Evolutionary conservation across 1,140 invertebrate species (phyloP).

Genomic region (Drosophila paulistorum): DNA sequence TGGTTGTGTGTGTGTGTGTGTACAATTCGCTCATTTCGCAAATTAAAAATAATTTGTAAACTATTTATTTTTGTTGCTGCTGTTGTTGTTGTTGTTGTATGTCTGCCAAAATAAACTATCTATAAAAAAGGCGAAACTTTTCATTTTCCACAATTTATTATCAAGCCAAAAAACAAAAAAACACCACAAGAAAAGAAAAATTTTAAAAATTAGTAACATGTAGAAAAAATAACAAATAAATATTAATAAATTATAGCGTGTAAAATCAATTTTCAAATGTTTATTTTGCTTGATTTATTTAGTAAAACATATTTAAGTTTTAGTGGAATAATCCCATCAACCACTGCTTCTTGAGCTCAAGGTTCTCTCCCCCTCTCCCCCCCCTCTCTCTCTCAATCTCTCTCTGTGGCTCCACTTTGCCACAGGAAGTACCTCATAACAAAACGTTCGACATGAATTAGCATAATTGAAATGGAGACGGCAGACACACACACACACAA

Average conservation of each 20-base stretch:
- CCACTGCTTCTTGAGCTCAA: not conserved
- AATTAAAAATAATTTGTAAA: constrained; percentile 69
- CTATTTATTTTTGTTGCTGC: constrained; percentile 39
- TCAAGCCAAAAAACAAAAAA: constrained; percentile 41
- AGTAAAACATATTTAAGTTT: constrained; percentile 25
- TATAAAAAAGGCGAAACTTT: constrained; percentile 51
- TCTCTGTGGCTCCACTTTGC: constrained; percentile 5
- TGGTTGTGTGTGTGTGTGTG: constrained; percentile 44
- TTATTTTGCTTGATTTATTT: constrained; percentile 64
- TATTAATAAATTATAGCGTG: not conserved
- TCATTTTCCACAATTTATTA: constrained; percentile 75
- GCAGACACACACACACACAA: not conserved
- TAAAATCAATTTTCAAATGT: constrained; percentile 37
- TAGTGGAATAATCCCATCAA: not conserved
- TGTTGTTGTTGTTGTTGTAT: constrained; percentile 27
- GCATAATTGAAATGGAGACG: constrained; percentile 58
- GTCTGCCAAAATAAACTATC: constrained; percentile 63
- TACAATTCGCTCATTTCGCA: constrained; percentile 25
- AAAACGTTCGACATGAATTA: constrained; percentile 65
- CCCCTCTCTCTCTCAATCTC: too few species aligned
- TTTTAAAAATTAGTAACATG: not conserved
- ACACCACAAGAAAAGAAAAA: constrained; percentile 18
- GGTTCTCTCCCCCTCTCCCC: not conserved
- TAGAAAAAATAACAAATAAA: not conserved
- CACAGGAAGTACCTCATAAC: constrained; percentile 52